Percentiles rank a stretch among this genome's conserved stretches.
phyloP scores from a whole-genome alignment of 1,140 invertebrate genomes.

The Riptortus pedestris region DNA sequence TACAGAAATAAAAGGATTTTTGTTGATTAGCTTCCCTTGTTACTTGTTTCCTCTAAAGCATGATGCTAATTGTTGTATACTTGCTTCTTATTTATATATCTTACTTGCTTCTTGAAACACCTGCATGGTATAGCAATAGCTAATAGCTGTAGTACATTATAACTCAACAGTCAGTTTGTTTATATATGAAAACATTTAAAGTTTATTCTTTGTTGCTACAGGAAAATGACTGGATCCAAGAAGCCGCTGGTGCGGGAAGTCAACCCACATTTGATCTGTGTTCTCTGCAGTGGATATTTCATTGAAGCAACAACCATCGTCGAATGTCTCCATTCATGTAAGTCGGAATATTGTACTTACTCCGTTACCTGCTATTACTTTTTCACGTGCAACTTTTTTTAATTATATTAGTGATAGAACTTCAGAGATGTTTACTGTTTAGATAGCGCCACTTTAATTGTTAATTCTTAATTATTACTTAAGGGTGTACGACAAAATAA shows the following conservation, averaged over 20 bases:
- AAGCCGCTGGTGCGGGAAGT: conserved; percentile 38
- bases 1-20: no score
- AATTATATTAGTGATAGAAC: neutral
- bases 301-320: conserved; percentile 91
- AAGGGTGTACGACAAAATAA: no score
- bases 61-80: neutral
- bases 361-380: neutral
- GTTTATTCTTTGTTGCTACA: conserved; percentile 6
- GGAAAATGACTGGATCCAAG: conserved; percentile 19
- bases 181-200: neutral
- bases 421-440: neutral
- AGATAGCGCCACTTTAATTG: neutral
- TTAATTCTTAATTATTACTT: neutral
- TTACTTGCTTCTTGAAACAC: neutral
- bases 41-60: no score
- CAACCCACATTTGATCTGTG: conserved; percentile 58
- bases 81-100: neutral
- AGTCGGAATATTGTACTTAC: no score
- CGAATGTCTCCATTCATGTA: conserved; percentile 89
- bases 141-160: neutral
- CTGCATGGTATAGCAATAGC: neutral
- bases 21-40: no score
- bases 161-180: neutral
- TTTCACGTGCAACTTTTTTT: neutral
- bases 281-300: conserved; percentile 81